Evolutionary conservation across 1,140 invertebrate genomes (phyloP).

Genomic region (Hylaeus volcanicus): DNA sequence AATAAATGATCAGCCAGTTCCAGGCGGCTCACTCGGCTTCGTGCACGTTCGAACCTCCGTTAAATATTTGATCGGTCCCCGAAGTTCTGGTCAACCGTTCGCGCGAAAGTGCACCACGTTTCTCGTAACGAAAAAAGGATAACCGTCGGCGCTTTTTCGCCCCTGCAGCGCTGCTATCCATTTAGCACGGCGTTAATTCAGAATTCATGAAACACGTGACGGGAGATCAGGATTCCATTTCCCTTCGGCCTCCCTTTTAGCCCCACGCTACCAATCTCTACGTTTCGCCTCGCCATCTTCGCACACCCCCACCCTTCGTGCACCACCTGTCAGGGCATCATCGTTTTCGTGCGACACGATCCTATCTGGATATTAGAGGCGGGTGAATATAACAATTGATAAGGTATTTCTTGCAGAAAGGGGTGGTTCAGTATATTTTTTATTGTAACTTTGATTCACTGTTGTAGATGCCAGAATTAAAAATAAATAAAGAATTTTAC

Average conservation of each 20-base stretch:
- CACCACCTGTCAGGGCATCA: too few species aligned
- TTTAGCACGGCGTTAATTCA: slow-evolving; percentile 38
- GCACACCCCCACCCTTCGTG: neutral
- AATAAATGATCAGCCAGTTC: slow-evolving; percentile 35
- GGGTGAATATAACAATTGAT: neutral
- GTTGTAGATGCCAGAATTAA: too few species aligned
- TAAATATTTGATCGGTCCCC: slow-evolving; percentile 40
- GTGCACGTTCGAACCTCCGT: neutral
- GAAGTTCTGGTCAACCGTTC: slow-evolving; percentile 20
- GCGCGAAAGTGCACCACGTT: neutral
- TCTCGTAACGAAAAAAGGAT: neutral
- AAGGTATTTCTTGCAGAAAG: too few species aligned
- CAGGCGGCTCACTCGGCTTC: neutral
- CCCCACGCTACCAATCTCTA: neutral
- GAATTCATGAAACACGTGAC: slow-evolving; percentile 40
- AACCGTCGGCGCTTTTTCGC: slow-evolving; percentile 4
- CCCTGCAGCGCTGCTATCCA: neutral
- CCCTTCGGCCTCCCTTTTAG: slow-evolving; percentile 13
- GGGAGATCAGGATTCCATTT: slow-evolving; percentile 32
- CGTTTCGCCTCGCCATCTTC: neutral
- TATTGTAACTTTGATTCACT: too few species aligned
- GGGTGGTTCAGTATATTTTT: too few species aligned
- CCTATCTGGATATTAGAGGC: neutral
- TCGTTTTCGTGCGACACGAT: neutral
- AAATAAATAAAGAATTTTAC: too few species aligned